Evolutionary conservation across 2,888 invertebrate species (phyloP).

Genomic region (Celastrina argiolus): DNA sequence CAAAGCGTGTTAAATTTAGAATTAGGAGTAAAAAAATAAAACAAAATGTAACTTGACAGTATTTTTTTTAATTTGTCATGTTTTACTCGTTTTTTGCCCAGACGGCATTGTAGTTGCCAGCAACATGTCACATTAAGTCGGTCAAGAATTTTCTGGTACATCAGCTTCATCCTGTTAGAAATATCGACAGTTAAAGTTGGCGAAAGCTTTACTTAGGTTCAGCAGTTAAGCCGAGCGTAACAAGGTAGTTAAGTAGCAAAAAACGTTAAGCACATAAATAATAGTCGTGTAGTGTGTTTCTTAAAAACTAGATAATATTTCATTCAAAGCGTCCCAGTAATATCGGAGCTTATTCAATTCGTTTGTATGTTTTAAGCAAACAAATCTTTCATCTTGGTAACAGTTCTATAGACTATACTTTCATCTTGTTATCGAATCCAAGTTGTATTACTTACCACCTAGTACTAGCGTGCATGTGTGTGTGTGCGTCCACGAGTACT

Average conservation of each 20-base stretch:
- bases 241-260: not conserved
- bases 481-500: not conserved
- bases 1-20: not conserved
- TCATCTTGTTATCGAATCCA: too few relatives aligned
- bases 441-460: too few relatives aligned
- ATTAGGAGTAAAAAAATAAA: slow-evolving; percentile 12
- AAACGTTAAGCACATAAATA: not conserved
- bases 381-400: too few relatives aligned
- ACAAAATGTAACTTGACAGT: slow-evolving; percentile 8
- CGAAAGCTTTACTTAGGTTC: not conserved
- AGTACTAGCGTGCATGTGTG: not conserved
- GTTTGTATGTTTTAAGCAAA: too few relatives aligned
- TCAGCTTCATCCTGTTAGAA: slow-evolving; percentile 45
- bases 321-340: too few relatives aligned
- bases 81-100: not conserved
- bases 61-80: slow-evolving; percentile 13
- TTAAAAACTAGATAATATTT: not conserved
- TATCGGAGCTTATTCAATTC: not conserved
- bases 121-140: slow-evolving; percentile 34
- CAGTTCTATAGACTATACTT: too few relatives aligned
- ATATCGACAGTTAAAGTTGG: slow-evolving; percentile 27
- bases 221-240: not conserved
- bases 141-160: slow-evolving; percentile 36
- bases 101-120: slow-evolving; percentile 26
- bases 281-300: not conserved